Evolutionary conservation across 64 coral and sea anemone species (phyloP).

Genomic region (Montipora cactus): DNA sequence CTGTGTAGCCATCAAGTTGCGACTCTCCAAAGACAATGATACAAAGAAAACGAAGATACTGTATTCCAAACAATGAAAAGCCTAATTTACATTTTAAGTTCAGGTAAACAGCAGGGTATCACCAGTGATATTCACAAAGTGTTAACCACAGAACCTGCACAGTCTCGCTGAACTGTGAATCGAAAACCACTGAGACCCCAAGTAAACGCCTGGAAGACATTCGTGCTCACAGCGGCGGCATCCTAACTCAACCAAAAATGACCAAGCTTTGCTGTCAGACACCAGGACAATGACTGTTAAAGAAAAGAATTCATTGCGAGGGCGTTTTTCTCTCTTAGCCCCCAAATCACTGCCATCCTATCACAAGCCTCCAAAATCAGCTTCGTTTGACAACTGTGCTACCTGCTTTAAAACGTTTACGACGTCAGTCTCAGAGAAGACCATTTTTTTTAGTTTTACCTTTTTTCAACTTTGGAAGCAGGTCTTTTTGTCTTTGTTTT

Average conservation of each 20-base stretch:
- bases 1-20: background rate
- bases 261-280: background rate
- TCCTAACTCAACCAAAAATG: background rate
- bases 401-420: background rate
- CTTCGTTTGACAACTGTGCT: background rate
- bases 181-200: background rate
- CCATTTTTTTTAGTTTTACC: background rate
- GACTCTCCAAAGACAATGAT: background rate
- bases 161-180: background rate
- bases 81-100: constrained; percentile 57
- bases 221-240: background rate
- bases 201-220: background rate
- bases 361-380: background rate
- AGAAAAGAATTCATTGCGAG: background rate
- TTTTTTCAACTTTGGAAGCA: no score
- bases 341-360: background rate
- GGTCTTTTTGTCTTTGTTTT: no score
- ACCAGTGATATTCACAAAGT: background rate
- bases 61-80: background rate
- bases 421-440: background rate
- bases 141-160: background rate
- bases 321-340: background rate
- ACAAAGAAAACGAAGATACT: background rate
- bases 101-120: background rate
- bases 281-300: background rate